Conservation (phyloP, 2,113 vertebrate species). For the Columbina picui region DNA sequence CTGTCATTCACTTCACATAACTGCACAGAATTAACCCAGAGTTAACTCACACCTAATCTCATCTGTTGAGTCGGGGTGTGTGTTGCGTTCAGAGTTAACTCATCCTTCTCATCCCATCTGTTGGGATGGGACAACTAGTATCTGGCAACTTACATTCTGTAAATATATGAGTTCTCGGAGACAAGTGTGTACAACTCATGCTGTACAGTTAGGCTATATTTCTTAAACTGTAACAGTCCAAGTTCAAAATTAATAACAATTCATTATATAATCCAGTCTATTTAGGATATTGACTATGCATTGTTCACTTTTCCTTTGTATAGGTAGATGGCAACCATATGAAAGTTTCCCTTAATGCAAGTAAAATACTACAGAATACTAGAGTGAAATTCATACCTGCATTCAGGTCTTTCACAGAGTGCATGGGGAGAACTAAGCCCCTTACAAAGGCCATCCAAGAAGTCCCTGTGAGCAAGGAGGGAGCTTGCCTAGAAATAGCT, state of each 20-base stretch:
- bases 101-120: too few species aligned
- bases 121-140: background rate
- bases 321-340: background rate
- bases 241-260: background rate
- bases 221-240: background rate
- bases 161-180: background rate
- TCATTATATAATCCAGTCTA: background rate
- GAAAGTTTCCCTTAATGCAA: background rate
- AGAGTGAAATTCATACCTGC: background rate
- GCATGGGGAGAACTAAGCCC: background rate
- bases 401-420: background rate
- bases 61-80: too few species aligned
- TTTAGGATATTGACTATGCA: background rate
- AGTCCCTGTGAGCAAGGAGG: background rate
- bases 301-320: background rate
- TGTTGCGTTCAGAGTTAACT: too few species aligned
- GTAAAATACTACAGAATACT: background rate
- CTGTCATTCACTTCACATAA: too few species aligned
- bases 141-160: background rate
- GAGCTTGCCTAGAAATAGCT: background rate
- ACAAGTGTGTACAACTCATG: background rate
- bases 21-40: too few species aligned
- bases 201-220: background rate
- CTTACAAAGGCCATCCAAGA: background rate
- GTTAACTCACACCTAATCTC: too few species aligned